Percentiles rank a stretch among this genome's conserved stretches.
phyloP scores from a whole-genome alignment of 2,888 invertebrate species.

The Anagyrus pseudococci region DNA sequence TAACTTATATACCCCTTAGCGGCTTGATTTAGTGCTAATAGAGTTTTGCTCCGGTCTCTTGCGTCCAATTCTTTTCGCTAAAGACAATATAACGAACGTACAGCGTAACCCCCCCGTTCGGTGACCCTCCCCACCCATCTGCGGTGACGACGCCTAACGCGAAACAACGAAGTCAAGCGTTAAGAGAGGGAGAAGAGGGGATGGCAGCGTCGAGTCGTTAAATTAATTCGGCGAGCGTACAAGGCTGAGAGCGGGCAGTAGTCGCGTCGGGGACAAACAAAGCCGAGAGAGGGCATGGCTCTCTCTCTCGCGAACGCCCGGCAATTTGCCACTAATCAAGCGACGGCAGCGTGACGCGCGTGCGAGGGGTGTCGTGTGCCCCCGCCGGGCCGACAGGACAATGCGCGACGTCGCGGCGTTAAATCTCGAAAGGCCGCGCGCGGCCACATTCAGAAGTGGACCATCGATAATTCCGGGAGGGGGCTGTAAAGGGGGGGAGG shows the following conservation, averaged over 20 bases:
- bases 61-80: too few relatives aligned
- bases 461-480: slow-evolving; percentile 6
- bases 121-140: too few relatives aligned
- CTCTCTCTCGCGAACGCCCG: not conserved
- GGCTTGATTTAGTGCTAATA: too few relatives aligned
- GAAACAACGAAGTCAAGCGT: too few relatives aligned
- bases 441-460: not conserved
- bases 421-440: slow-evolving; percentile 5
- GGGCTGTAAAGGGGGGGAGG: too few relatives aligned
- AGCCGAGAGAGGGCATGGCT: not conserved
- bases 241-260: not conserved
- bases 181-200: not conserved
- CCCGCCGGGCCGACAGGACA: not conserved
- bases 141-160: too few relatives aligned
- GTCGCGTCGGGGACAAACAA: slow-evolving; percentile 9
- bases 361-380: not conserved
- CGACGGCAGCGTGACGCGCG: not conserved
- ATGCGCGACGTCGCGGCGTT: slow-evolving; percentile 2
- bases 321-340: slow-evolving; percentile 30
- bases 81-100: too few relatives aligned
- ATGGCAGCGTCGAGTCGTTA: not conserved
- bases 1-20: too few relatives aligned
- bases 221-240: slow-evolving; percentile 10
- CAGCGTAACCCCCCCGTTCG: too few relatives aligned
- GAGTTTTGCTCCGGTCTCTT: too few relatives aligned